A percentile compares a stretch with the other conserved stretches of the same genome.
Conservation (phyloP, 1,140 invertebrate genomes). For the Ceratitis capitata region DNA sequence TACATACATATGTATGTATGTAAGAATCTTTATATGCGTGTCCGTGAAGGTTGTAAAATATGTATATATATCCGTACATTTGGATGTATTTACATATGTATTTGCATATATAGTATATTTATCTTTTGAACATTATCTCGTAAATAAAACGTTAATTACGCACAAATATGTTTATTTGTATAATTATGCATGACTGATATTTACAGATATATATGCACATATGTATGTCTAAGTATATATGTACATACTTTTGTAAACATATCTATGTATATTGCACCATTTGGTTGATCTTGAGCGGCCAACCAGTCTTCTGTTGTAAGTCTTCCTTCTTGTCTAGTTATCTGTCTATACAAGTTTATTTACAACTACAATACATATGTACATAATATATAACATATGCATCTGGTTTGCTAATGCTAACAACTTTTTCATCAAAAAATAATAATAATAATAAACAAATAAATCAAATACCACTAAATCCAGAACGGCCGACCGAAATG, state of each 20-base stretch:
- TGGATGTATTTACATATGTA: neutral
- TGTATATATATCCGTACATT: neutral
- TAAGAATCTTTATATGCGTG: neutral
- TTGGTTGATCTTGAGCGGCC: slow-evolving; percentile 7
- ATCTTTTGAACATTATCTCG: neutral
- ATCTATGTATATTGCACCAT: neutral
- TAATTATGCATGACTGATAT: neutral
- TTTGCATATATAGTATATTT: neutral
- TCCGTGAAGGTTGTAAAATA: neutral
- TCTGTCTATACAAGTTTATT: neutral
- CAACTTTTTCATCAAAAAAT: too few relatives aligned
- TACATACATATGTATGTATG: neutral
- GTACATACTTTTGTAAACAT: neutral
- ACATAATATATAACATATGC: neutral
- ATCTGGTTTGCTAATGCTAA: neutral
- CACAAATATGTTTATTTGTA: neutral
- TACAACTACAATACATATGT: neutral
- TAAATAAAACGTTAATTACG: neutral
- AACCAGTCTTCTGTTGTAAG: neutral
- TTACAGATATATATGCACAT: neutral
- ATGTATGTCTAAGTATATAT: neutral
- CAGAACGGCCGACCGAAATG: too few relatives aligned
- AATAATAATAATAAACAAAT: too few relatives aligned
- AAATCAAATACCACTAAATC: too few relatives aligned
- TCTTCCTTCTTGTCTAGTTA: neutral